Evolutionary conservation across 2,888 invertebrate genomes (phyloP).

Genomic region (Eretmocerus hayati): DNA sequence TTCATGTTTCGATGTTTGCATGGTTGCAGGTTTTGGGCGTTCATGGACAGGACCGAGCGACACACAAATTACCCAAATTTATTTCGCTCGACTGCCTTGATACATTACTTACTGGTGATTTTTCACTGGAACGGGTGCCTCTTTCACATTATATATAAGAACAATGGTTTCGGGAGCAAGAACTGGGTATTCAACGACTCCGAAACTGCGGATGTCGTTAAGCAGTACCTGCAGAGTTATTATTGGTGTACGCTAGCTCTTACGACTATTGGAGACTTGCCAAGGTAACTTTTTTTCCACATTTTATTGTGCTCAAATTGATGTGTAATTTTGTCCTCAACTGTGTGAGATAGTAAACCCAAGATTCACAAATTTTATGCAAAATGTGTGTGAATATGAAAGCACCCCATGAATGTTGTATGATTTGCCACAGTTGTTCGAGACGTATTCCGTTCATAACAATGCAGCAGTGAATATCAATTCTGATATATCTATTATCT

Average conservation of each 20-base stretch:
- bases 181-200: slow-evolving; percentile 87
- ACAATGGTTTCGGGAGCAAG: slow-evolving; percentile 88
- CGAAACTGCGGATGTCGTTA: slow-evolving; percentile 81
- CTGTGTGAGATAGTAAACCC: too few relatives aligned
- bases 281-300: slow-evolving; percentile 33
- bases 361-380: too few relatives aligned
- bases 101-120: slow-evolving; percentile 94
- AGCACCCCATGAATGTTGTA: too few relatives aligned
- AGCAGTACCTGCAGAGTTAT: slow-evolving; percentile 94
- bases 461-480: too few relatives aligned
- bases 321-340: too few relatives aligned
- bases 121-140: slow-evolving; percentile 99
- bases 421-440: too few relatives aligned
- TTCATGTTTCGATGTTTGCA: too few relatives aligned
- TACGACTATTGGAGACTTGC: slow-evolving; percentile 77
- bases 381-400: too few relatives aligned
- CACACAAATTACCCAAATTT: slow-evolving; percentile 99
- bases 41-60: slow-evolving; percentile 95
- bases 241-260: slow-evolving; percentile 97
- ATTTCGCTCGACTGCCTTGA: slow-evolving; percentile 83
- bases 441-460: too few relatives aligned
- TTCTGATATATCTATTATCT: too few relatives aligned
- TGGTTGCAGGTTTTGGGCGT: slow-evolving; percentile 87
- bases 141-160: slow-evolving; percentile 93
- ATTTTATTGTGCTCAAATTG: too few relatives aligned